Conservation (phyloP, 2,888 invertebrate genomes). For the Drosophila algonquin region DNA sequence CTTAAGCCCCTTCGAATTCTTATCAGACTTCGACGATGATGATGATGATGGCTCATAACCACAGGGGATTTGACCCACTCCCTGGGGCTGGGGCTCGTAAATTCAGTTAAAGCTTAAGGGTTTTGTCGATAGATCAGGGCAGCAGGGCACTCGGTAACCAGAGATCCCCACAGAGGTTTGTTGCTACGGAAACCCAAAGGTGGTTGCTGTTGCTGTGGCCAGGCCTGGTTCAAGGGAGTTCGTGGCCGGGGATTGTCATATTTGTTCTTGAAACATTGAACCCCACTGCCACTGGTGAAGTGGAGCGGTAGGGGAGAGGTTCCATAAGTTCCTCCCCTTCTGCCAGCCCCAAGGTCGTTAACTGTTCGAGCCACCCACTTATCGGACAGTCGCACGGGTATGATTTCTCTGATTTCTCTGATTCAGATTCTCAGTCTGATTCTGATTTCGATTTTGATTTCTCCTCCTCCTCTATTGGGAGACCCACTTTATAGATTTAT, state of each 20-base stretch:
- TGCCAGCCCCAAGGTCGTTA: slow-evolving; percentile 7
- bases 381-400: slow-evolving; percentile 31
- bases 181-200: not conserved
- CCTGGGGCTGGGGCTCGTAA: slow-evolving; percentile 17
- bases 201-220: not conserved
- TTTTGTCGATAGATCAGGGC: not conserved
- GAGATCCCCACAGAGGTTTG: not conserved
- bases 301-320: not conserved
- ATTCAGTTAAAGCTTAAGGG: slow-evolving; percentile 14
- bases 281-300: not conserved
- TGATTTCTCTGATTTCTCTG: not conserved
- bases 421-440: slow-evolving; percentile 7
- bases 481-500: slow-evolving; percentile 51
- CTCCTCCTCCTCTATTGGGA: slow-evolving; percentile 15
- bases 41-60: slow-evolving; percentile 8
- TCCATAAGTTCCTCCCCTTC: slow-evolving; percentile 3
- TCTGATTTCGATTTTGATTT: slow-evolving; percentile 29
- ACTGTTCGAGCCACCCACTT: slow-evolving; percentile 26
- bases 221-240: slow-evolving; percentile 58
- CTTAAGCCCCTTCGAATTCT: slow-evolving; percentile 4
- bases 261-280: slow-evolving; percentile 54
- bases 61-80: slow-evolving; percentile 35
- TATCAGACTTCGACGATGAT: slow-evolving; percentile 19
- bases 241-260: slow-evolving; percentile 11
- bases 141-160: slow-evolving; percentile 9